These are phyloP conservation scores for Seladonia tumulorum DNA, from an alignment of 2,888 invertebrate genomes.

Conservation along the genomic window DNA sequence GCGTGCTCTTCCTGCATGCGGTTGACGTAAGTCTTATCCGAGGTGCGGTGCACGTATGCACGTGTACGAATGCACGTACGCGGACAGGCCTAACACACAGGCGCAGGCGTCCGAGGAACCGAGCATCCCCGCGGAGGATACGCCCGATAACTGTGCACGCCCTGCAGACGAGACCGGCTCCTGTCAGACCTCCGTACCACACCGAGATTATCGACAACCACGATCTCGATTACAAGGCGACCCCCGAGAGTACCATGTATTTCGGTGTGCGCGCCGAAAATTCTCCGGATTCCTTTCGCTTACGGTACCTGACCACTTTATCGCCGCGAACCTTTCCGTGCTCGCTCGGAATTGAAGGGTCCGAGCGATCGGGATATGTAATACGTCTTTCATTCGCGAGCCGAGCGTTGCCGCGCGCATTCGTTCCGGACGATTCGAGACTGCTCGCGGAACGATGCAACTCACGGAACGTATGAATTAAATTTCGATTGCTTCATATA, in stretches of 20 bases:
- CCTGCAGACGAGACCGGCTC: constrained; percentile 47
- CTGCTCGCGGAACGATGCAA: not conserved
- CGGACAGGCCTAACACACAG: constrained; percentile 10
- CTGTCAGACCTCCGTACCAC: constrained; percentile 42
- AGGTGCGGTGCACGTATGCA: constrained; percentile 49
- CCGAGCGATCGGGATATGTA: not conserved
- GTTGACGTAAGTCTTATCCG: constrained; percentile 71
- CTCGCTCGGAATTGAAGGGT: not conserved
- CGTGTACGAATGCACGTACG: constrained; percentile 5
- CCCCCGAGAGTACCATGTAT: constrained; percentile 38
- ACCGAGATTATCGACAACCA: constrained; percentile 61
- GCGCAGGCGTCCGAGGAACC: constrained; percentile 46
- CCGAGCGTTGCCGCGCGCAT: no score
- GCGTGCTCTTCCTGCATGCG: constrained; percentile 67
- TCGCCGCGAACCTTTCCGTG: not conserved
- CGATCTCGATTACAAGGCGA: constrained; percentile 61
- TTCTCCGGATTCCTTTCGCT: constrained; percentile 54
- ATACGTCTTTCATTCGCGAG: not conserved
- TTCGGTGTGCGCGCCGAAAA: constrained; percentile 59
- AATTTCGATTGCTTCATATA: no score
- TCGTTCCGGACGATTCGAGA: not conserved
- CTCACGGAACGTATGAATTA: no score
- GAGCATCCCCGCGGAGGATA: constrained; percentile 41
- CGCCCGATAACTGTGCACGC: constrained; percentile 68
- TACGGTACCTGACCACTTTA: constrained; percentile 7